Conservation (phyloP, 2,113 vertebrate species). For the Brachypodius melanocephalos region DNA sequence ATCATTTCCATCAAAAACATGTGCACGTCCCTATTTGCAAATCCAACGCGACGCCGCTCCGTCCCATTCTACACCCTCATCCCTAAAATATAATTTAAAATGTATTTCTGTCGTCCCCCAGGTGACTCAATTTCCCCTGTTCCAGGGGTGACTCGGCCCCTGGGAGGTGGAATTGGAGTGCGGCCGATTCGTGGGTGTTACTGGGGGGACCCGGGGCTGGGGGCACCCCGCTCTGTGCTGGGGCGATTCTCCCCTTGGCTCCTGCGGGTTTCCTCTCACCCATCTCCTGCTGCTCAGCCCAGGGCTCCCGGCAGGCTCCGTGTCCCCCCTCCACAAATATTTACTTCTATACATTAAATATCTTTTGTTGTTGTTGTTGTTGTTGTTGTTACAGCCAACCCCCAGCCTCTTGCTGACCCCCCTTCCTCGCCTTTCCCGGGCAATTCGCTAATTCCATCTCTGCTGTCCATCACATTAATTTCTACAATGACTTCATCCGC, state of each 20-base stretch:
- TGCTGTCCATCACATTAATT: constrained; percentile 61
- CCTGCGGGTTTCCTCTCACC: neutral
- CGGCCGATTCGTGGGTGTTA: neutral
- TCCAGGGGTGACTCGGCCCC: neutral
- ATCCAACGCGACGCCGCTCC: fast-evolving
- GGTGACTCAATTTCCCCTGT: neutral
- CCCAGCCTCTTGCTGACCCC: neutral
- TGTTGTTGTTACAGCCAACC: neutral
- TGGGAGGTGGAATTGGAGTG: neutral
- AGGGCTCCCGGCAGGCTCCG: neutral
- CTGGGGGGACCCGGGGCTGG: no score
- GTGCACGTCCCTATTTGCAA: neutral
- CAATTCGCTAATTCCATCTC: constrained; percentile 16
- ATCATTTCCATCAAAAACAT: neutral
- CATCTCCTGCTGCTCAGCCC: neutral
- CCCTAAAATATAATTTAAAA: neutral
- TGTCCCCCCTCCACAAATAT: neutral
- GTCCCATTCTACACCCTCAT: neutral
- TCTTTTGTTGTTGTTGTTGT: neutral
- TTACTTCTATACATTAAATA: constrained; percentile 39
- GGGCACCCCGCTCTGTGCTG: neutral
- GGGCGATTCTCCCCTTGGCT: neutral
- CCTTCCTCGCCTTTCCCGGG: neutral
- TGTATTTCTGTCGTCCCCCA: fast-evolving
- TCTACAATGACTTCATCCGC: constrained; percentile 65